phyloP scores from a whole-genome alignment of 2,797 vertebrate species.

The Salarias fasciatus region DNA sequence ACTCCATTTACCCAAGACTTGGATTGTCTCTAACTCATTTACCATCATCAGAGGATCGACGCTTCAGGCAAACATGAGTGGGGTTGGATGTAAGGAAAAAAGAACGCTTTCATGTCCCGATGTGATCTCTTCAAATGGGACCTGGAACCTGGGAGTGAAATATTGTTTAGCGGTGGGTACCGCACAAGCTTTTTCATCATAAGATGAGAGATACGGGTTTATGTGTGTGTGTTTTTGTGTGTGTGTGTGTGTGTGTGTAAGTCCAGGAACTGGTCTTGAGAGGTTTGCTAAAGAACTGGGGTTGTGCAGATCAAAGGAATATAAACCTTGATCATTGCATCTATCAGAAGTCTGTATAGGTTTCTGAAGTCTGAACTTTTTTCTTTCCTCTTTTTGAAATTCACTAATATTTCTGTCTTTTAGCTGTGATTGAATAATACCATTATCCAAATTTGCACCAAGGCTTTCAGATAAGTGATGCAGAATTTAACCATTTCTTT shows the following conservation, averaged over 20 bases:
- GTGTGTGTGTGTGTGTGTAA: slow-evolving; percentile 1
- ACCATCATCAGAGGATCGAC: slow-evolving; percentile 82
- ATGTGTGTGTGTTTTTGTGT: slow-evolving; percentile 7
- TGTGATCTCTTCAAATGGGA: slow-evolving; percentile 85
- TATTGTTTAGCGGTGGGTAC: slow-evolving; percentile 74
- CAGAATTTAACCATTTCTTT: slow-evolving; percentile 15
- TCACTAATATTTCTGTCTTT: slow-evolving; percentile 27
- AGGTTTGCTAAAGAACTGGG: slow-evolving; percentile 75
- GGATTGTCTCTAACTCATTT: slow-evolving; percentile 88
- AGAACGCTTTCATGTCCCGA: slow-evolving; percentile 84
- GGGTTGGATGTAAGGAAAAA: slow-evolving; percentile 75
- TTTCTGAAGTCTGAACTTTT: slow-evolving; percentile 44
- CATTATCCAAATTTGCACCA: slow-evolving; percentile 26
- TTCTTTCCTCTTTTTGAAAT: slow-evolving; percentile 36
- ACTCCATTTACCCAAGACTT: slow-evolving; percentile 84
- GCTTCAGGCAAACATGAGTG: slow-evolving; percentile 82
- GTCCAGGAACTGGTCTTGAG: slow-evolving; percentile 69
- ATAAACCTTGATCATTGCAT: slow-evolving; percentile 76
- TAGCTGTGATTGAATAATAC: slow-evolving; percentile 22
- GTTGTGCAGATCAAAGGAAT: slow-evolving; percentile 78
- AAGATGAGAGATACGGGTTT: slow-evolving; percentile 79
- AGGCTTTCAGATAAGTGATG: slow-evolving; percentile 25
- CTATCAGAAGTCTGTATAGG: slow-evolving; percentile 40
- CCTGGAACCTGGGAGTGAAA: slow-evolving; percentile 78
- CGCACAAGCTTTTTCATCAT: slow-evolving; percentile 76